phyloP scores from a whole-genome alignment of 2,113 vertebrate species.

The Sminthopsis crassicaudata region DNA sequence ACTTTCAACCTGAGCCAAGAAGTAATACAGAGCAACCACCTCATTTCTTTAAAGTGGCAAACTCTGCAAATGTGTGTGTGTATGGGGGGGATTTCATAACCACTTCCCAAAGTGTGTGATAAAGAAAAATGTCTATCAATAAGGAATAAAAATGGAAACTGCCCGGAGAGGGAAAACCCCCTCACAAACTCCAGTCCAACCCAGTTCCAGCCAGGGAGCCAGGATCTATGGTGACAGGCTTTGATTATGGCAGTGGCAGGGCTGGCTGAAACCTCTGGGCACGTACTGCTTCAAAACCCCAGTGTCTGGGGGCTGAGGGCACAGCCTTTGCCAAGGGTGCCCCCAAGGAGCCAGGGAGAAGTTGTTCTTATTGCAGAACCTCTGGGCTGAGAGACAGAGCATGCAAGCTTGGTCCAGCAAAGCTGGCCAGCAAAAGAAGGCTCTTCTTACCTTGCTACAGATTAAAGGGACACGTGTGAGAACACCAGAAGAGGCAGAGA shows the following conservation, averaged over 20 bases:
- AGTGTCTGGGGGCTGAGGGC: constrained; percentile 64
- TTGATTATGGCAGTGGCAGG: constrained; percentile 58
- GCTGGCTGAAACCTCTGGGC: constrained; percentile 73
- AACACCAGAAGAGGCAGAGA: neutral
- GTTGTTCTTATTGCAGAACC: constrained; percentile 70
- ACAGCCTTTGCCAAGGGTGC: constrained; percentile 74
- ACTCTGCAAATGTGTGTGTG: neutral
- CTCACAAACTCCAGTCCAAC: neutral
- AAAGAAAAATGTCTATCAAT: neutral
- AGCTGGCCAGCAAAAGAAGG: constrained; percentile 63
- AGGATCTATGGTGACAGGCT: neutral
- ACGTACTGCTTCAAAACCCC: constrained; percentile 73
- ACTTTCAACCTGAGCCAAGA: too few relatives aligned
- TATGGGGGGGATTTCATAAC: neutral
- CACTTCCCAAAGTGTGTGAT: neutral
- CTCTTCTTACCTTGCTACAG: constrained; percentile 66
- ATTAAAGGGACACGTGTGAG: neutral
- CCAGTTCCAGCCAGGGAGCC: neutral
- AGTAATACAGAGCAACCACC: too few relatives aligned
- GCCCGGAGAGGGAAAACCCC: neutral
- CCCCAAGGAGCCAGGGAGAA: constrained; percentile 71
- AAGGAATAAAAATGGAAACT: neutral
- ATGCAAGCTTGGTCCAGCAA: constrained; percentile 66
- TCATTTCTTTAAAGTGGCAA: neutral
- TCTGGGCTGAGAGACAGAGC: constrained; percentile 60